Conservation (phyloP, 2,888 invertebrate species). For the Oxycera nigricornis region DNA sequence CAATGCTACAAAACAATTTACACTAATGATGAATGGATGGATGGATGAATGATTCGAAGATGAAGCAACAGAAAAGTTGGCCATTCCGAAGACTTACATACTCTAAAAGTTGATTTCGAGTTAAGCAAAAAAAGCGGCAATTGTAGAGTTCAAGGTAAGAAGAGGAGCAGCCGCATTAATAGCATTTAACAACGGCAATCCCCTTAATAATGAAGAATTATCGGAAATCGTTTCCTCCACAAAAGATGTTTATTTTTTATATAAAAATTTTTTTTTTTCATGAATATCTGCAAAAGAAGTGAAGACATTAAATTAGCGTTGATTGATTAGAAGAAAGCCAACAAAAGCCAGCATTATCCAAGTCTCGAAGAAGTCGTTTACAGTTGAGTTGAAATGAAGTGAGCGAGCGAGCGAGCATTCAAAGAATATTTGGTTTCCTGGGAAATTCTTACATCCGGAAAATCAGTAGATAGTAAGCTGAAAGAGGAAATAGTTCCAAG, state of each 20-base stretch:
- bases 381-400: constrained; percentile 1
- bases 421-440: neutral
- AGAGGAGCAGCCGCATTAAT: too few relatives aligned
- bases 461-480: neutral
- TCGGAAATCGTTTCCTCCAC: neutral
- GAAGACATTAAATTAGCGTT: neutral
- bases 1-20: too few relatives aligned
- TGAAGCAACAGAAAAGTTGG: too few relatives aligned
- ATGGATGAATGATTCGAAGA: too few relatives aligned
- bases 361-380: constrained; percentile 22
- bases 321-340: constrained; percentile 1
- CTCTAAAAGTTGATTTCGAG: neutral
- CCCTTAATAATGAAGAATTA: too few relatives aligned
- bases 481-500: constrained; percentile 30
- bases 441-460: neutral
- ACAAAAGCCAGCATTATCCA: constrained; percentile 33
- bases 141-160: neutral
- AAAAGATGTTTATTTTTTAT: too few relatives aligned
- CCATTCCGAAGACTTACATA: neutral
- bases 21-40: neutral
- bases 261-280: neutral
- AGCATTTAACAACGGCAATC: too few relatives aligned
- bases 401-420: constrained; percentile 26
- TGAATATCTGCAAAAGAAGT: neutral
- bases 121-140: too few relatives aligned